Percentiles rank a stretch among this genome's conserved stretches.
These are phyloP conservation scores for Phalacrocorax carbo DNA, from an alignment of 2,113 vertebrate species.

Conservation along the genomic window DNA sequence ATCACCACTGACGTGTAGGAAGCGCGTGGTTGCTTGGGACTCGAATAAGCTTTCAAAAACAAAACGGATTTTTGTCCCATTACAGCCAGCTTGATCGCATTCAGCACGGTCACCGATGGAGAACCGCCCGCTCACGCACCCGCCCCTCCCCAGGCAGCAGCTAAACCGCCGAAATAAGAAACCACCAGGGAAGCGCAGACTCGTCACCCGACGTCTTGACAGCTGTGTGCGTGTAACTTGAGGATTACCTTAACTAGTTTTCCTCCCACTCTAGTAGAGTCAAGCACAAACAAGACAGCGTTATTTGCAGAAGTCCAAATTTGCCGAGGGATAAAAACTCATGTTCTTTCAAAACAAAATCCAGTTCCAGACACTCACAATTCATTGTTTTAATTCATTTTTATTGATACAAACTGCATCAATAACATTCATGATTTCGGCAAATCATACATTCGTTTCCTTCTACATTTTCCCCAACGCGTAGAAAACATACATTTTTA, in stretches of 20 bases:
- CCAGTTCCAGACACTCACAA: neutral
- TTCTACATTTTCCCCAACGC: neutral
- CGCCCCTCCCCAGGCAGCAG: neutral
- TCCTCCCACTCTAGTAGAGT: neutral
- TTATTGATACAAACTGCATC: neutral
- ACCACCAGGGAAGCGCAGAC: neutral
- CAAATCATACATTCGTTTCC: neutral
- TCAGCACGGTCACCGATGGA: neutral
- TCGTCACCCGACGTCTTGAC: neutral
- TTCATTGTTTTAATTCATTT: neutral
- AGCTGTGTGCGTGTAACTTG: fast-evolving
- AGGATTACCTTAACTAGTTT: neutral
- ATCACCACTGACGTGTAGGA: fast-evolving
- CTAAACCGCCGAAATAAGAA: neutral
- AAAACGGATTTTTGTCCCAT: neutral
- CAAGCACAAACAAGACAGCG: neutral
- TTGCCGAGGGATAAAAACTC: neutral
- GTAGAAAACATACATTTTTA: neutral
- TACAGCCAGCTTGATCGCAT: neutral
- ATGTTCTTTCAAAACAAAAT: neutral
- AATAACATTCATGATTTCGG: neutral
- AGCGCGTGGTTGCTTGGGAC: fast-evolving
- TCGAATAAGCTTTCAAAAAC: neutral
- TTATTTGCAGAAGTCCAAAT: neutral
- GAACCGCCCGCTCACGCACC: neutral